Conservation (phyloP, 2,797 vertebrate species). For the Bovichtus diacanthus region DNA sequence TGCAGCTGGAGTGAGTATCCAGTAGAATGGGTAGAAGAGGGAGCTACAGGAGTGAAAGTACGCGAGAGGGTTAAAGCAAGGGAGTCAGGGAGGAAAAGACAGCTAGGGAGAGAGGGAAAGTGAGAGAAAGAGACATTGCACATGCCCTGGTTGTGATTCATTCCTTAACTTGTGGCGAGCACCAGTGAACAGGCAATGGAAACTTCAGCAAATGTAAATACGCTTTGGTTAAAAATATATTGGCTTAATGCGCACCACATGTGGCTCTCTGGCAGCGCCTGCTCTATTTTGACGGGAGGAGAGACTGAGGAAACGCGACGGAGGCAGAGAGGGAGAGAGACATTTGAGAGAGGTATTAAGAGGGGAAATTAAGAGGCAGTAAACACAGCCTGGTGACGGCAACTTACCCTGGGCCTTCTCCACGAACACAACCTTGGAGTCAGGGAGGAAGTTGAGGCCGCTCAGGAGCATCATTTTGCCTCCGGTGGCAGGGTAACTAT, state of each 20-base stretch:
- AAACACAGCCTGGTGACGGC: conserved; percentile 56
- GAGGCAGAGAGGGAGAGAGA: conserved; percentile 49
- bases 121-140: conserved; percentile 76
- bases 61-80: conserved; percentile 57
- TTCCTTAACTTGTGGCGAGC: conserved; percentile 86
- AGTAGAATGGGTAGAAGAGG: conserved; percentile 19
- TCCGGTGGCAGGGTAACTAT: conserved; percentile 91
- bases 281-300: conserved; percentile 86
- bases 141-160: conserved; percentile 86
- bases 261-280: conserved; percentile 82
- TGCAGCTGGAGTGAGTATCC: conserved; percentile 8
- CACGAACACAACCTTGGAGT: conserved; percentile 99
- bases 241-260: conserved; percentile 89
- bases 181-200: conserved; percentile 88
- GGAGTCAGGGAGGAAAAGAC: conserved; percentile 42
- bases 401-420: conserved; percentile 97
- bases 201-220: conserved; percentile 91
- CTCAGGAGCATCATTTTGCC: conserved; percentile 95
- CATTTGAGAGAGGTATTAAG: conserved; percentile 64
- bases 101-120: conserved; percentile 61
- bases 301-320: conserved; percentile 62
- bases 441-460: conserved; percentile 96
- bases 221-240: conserved; percentile 91
- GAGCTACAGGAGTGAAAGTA: conserved; percentile 31
- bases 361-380: conserved; percentile 57